A percentile compares a stretch with the other conserved stretches of the same genome.
Evolutionary conservation across 2,797 vertebrate species (phyloP).

Genomic region (Adrianichthys oophorus): DNA sequence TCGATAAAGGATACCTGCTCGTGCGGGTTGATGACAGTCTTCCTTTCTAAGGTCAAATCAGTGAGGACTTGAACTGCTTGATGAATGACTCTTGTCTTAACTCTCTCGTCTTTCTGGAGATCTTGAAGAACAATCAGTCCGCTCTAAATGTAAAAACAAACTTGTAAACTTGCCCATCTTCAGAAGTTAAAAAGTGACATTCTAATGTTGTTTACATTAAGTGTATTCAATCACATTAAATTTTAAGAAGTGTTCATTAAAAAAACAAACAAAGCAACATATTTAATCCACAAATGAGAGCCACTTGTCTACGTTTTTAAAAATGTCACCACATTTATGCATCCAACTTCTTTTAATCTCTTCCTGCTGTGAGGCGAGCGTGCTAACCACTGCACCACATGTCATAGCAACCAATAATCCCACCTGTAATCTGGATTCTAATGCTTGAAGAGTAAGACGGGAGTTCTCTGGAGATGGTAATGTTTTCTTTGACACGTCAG

Average conservation of each 20-base stretch:
- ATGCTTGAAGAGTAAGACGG: slow-evolving; percentile 80
- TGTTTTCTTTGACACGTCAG: slow-evolving; percentile 36
- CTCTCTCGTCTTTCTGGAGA: slow-evolving; percentile 76
- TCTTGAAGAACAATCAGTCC: slow-evolving; percentile 79
- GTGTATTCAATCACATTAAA: too few relatives aligned
- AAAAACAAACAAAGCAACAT: too few relatives aligned
- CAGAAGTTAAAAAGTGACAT: too few relatives aligned
- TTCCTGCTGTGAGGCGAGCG: too few relatives aligned
- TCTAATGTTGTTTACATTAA: too few relatives aligned
- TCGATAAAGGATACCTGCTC: slow-evolving; percentile 77
- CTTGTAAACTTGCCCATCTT: too few relatives aligned
- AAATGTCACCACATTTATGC: too few relatives aligned
- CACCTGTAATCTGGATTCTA: slow-evolving; percentile 90
- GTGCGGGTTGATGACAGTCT: slow-evolving; percentile 56
- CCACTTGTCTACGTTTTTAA: too few relatives aligned
- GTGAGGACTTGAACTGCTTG: slow-evolving; percentile 81
- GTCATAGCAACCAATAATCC: neutral
- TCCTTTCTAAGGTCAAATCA: slow-evolving; percentile 74
- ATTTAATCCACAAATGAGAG: too few relatives aligned
- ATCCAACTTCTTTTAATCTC: too few relatives aligned
- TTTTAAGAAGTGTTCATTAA: too few relatives aligned
- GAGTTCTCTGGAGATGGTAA: slow-evolving; percentile 74
- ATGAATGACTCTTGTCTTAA: slow-evolving; percentile 83
- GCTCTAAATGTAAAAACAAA: slow-evolving; percentile 70
- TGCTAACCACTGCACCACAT: too few relatives aligned